phyloP scores from a whole-genome alignment of 2,113 vertebrate genomes.

The Brienomyrus brachyistius region DNA sequence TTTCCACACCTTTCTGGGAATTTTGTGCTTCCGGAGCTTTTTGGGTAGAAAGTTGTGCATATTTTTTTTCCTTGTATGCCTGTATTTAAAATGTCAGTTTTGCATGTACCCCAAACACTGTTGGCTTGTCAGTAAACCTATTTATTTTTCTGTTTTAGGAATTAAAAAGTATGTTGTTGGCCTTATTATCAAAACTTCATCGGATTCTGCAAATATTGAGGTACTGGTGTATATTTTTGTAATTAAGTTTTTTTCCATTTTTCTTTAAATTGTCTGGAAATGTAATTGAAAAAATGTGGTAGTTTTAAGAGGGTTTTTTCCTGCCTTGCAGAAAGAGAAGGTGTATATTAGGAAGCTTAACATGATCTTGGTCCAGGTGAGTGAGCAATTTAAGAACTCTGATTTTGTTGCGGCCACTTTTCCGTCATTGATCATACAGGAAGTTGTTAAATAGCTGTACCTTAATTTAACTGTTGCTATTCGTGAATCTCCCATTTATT shows the following conservation, averaged over 20 bases:
- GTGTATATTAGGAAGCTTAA: conserved; percentile 95
- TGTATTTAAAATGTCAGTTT: neutral
- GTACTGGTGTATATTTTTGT: conserved; percentile 53
- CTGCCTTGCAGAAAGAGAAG: conserved; percentile 76
- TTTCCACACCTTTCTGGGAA: neutral
- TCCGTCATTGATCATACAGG: neutral
- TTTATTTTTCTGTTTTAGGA: conserved; percentile 55
- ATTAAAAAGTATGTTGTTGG: conserved; percentile 97
- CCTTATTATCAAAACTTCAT: conserved; percentile 94
- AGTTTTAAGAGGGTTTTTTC: neutral
- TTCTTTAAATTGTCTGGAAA: neutral
- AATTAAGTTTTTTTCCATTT: neutral
- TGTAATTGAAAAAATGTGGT: neutral
- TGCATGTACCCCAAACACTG: neutral
- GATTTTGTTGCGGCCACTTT: neutral
- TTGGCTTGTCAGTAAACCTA: neutral
- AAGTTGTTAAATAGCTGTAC: neutral
- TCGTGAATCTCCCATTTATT: conserved; percentile 35
- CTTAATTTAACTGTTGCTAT: neutral
- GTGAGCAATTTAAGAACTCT: neutral
- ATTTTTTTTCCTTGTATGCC: neutral
- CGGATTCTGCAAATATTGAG: conserved; percentile 84
- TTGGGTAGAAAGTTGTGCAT: neutral
- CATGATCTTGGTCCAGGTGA: conserved; percentile 97
- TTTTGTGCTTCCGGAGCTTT: neutral